A percentile compares a stretch with the other conserved stretches of the same genome.
Conservation (phyloP, 2,797 vertebrate species). For the Syndactyla subalaris region DNA sequence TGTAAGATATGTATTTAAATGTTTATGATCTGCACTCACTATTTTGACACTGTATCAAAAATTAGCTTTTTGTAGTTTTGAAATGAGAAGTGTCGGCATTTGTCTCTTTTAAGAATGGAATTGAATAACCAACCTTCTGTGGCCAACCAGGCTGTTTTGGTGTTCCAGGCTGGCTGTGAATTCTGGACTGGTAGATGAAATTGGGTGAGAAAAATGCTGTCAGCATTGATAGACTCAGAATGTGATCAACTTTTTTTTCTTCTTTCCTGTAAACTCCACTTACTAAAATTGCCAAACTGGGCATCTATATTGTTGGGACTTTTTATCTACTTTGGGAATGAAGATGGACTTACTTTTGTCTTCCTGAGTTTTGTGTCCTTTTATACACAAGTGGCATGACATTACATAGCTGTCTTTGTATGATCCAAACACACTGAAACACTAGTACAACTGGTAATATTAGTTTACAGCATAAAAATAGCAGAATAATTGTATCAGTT, state of each 20-base stretch:
- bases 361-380: not conserved
- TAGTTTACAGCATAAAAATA: not conserved
- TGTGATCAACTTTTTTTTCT: not conserved
- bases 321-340: not conserved
- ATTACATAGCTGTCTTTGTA: not conserved
- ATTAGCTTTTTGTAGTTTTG: not conserved
- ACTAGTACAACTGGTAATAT: not conserved
- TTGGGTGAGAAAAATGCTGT: not conserved
- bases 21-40: fast-evolving
- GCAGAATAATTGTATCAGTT: not conserved
- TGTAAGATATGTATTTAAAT: not conserved
- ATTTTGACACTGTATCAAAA: not conserved
- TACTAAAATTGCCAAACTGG: not conserved
- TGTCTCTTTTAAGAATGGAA: not conserved
- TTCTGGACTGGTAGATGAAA: not conserved
- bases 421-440: not conserved
- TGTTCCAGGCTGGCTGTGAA: not conserved
- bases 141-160: not conserved
- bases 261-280: not conserved
- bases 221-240: not conserved
- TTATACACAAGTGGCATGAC: not conserved
- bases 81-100: not conserved
- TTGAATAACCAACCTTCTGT: not conserved
- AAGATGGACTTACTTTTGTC: not conserved
- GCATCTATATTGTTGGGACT: not conserved